A percentile compares a stretch with the other conserved stretches of the same genome.
These are phyloP conservation scores for Seriola rivoliana DNA, from an alignment of 2,113 vertebrate genomes.

Conservation along the genomic window DNA sequence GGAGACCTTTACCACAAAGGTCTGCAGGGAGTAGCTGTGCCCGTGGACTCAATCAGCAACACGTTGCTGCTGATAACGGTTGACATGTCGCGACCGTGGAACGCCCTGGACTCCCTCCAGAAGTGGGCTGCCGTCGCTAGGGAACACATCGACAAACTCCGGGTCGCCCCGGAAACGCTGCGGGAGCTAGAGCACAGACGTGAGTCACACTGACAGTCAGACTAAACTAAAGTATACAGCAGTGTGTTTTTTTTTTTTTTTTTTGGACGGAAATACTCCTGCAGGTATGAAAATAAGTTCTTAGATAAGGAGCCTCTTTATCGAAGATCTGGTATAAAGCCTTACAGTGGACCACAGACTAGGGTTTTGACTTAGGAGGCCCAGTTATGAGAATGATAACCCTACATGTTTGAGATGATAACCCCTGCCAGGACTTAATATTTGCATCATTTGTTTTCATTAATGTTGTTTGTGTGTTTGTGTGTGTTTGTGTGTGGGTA, in stretches of 20 bases:
- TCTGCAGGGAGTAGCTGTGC: constrained; percentile 94
- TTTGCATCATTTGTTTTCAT: not conserved
- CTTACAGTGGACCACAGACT: not conserved
- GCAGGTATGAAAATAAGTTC: not conserved
- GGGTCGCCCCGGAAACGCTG: constrained; percentile 95
- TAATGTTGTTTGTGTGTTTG: constrained; percentile 29
- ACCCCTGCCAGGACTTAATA: not conserved
- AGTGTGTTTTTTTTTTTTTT: not conserved
- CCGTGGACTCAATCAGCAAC: constrained; percentile 89
- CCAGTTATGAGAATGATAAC: not conserved
- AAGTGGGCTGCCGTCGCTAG: constrained; percentile 97
- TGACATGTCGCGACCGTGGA: constrained; percentile 98
- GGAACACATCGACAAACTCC: constrained; percentile 96
- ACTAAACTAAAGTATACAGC: not conserved
- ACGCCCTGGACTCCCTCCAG: constrained; percentile 95
- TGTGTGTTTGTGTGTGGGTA: constrained; percentile 69
- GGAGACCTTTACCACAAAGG: constrained; percentile 98
- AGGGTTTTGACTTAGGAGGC: not conserved
- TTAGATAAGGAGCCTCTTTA: not conserved
- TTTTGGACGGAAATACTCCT: not conserved
- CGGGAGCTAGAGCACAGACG: constrained; percentile 96
- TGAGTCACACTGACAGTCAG: constrained; percentile 82
- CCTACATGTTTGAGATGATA: not conserved
- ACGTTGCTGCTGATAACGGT: constrained; percentile 91
- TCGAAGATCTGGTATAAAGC: constrained; percentile 5